Evolutionary conservation across 2,888 invertebrate species (phyloP), one percentile per base, ranked within the genome.

Genomic region (Brenthis ino): DNA sequence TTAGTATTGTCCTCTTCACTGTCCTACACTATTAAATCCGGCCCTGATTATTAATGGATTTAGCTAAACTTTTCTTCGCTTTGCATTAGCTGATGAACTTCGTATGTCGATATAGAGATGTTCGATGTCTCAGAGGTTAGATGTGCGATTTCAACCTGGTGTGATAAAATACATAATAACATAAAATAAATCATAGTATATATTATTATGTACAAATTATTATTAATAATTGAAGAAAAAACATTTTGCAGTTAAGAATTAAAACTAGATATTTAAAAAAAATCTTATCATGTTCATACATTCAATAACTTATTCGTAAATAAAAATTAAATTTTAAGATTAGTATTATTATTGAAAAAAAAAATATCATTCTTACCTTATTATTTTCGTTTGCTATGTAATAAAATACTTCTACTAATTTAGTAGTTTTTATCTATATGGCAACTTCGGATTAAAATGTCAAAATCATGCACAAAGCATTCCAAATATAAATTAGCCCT

Each of bases 81-180:
- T 64, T 77, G 71, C 73, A 77, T 76, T 48, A 74, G 73, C 48
- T 83, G 82, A 43, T 89, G 88, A 1, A 91, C 84, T 77, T 91
- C 91, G 69, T 91, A 91, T 6, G 86, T 83, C 0, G 90, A 82
- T 76, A 90, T 83, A 12, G 84, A 85, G 60, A 93, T 85, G 68
- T 84, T 86, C 37, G 89, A 85, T 0, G 85, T 91, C 77, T 92
- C 90, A 4, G 87, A 88, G 13, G 86, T 77, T 16, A 92, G 83
- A 70, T 90, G 91, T 0, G 83, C 81, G 64, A 92, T 84, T 83
- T 92, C 90, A 64, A 88, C 86, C 92, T 92, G 90, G 77, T 65
- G 69, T 69, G 51, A 65, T 33, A 63, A 68, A 28, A 28, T 28
- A 28, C 28, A 28, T 28, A 28, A 28, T 28, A 28, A 28, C 28